A percentile compares a stretch with the other conserved stretches of the same genome.
These are phyloP conservation scores for Temnothorax curvispinosus DNA, from an alignment of 1,140 invertebrate species.

Conservation along the genomic window DNA sequence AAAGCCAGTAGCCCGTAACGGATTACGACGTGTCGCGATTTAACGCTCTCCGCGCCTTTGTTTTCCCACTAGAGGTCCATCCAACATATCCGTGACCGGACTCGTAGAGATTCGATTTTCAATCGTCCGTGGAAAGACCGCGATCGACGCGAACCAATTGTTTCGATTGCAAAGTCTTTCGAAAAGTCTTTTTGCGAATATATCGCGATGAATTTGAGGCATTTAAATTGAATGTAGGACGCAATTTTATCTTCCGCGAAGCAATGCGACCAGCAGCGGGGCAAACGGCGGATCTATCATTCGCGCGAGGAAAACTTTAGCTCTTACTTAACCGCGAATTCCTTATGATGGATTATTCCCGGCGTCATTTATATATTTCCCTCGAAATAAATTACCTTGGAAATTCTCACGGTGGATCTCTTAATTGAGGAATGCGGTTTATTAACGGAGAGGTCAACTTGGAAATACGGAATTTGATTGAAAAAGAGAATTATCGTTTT, in stretches of 20 bases:
- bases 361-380: conserved; percentile 52
- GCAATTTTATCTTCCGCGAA: background rate
- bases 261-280: background rate
- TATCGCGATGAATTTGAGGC: background rate
- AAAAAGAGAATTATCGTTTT: conserved; percentile 51
- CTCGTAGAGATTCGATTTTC: conserved; percentile 22
- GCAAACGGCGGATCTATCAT: conserved; percentile 2
- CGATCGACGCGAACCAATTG: background rate
- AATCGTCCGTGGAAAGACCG: background rate
- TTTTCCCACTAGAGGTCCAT: conserved; percentile 27
- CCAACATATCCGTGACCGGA: conserved; percentile 39
- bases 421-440: conserved; percentile 44
- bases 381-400: conserved; percentile 48
- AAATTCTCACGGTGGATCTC: conserved; percentile 1
- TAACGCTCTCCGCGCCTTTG: conserved; percentile 42
- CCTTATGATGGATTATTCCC: conserved; percentile 27
- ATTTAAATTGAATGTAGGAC: background rate
- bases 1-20: conserved; percentile 39
- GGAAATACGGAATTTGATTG: conserved; percentile 32
- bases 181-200: background rate
- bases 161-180: no score
- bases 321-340: conserved; percentile 52
- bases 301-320: conserved; percentile 14
- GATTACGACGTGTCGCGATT: conserved; percentile 51
- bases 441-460: conserved; percentile 18